Evolutionary conservation across 2,113 vertebrate species (phyloP).

Genomic region (Phoenicopterus ruber): DNA sequence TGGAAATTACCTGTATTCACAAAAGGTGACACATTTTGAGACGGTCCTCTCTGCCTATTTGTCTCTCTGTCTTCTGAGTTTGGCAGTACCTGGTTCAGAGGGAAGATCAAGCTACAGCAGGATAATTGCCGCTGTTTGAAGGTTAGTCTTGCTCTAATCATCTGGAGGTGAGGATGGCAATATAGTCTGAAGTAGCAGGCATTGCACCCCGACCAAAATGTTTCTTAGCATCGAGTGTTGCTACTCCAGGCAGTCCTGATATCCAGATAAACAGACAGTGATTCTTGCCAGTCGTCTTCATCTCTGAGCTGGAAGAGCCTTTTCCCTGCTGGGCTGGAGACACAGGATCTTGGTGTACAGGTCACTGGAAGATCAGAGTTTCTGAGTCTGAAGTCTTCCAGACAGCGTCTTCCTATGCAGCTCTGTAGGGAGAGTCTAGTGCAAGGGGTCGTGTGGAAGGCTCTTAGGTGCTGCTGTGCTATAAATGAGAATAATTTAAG

Average conservation of each 20-base stretch:
- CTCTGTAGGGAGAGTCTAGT: neutral
- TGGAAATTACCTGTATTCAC: neutral
- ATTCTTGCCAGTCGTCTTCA: neutral
- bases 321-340: neutral
- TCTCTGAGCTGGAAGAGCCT: neutral
- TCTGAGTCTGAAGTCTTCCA: neutral
- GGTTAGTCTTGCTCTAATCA: neutral
- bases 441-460: neutral
- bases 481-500: neutral
- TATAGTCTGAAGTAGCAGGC: neutral
- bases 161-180: neutral
- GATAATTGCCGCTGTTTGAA: neutral
- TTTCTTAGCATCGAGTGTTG: accelerated
- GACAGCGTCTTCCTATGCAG: neutral
- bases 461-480: neutral
- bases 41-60: neutral
- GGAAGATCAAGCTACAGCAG: neutral
- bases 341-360: neutral
- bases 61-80: neutral
- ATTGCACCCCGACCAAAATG: neutral
- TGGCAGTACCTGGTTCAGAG: neutral
- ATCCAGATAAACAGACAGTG: neutral
- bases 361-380: neutral
- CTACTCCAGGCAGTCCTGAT: neutral
- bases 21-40: neutral